Evolutionary conservation across 2,888 invertebrate genomes (phyloP).

Genomic region (Cheilosia vulpina): DNA sequence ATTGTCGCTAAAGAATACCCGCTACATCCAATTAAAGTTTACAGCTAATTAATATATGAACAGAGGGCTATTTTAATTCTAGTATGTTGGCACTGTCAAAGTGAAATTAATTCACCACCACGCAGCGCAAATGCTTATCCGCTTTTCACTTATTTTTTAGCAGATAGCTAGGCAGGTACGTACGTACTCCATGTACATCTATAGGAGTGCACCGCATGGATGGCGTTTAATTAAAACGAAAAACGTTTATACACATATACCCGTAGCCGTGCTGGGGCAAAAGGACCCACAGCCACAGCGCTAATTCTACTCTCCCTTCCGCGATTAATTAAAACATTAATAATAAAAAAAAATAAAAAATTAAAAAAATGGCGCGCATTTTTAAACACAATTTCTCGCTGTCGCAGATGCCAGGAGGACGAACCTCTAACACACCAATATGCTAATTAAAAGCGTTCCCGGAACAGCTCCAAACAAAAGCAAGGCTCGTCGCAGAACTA

Average conservation of each 20-base stretch:
- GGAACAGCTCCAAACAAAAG: conserved; percentile 38
- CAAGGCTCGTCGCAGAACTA: conserved; percentile 30
- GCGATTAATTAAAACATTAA: conserved; percentile 65
- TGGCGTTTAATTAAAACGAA: conserved; percentile 58
- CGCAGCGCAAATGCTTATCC: background rate
- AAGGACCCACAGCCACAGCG: conserved; percentile 6
- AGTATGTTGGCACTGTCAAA: conserved; percentile 24
- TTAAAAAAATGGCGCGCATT: too few relatives aligned
- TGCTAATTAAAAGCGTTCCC: conserved; percentile 64
- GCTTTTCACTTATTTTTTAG: background rate
- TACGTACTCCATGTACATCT: background rate
- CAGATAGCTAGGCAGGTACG: background rate
- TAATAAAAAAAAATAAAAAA: conserved; percentile 24
- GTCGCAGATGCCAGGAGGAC: conserved; percentile 42
- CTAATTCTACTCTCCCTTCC: conserved; percentile 23
- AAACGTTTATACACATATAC: conserved; percentile 29
- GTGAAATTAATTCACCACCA: conserved; percentile 1
- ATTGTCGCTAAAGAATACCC: background rate
- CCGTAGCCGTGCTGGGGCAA: background rate
- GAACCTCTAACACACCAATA: conserved; percentile 63
- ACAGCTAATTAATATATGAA: conserved; percentile 34
- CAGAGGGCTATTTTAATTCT: background rate
- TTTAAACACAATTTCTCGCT: conserved; percentile 50
- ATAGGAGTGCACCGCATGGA: conserved; percentile 45
- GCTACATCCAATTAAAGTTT: background rate